These are phyloP conservation scores for Sterrhoptilus dennistouni DNA, from an alignment of 2,113 vertebrate species.

Conservation along the genomic window DNA sequence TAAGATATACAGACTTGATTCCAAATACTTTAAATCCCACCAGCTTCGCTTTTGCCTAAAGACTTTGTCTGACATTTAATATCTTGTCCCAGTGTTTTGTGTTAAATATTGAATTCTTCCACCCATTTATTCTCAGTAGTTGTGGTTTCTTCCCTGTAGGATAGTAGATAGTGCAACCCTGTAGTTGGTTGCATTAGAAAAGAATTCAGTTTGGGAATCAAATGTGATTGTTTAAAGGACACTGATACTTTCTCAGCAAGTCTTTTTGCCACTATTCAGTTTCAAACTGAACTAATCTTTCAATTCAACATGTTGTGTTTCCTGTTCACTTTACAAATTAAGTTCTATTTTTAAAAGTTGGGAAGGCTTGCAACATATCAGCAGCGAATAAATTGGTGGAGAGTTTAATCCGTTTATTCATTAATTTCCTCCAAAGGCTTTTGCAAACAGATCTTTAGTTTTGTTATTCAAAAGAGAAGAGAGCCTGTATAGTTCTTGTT, in stretches of 20 bases:
- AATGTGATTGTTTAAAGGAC: not conserved
- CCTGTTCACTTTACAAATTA: not conserved
- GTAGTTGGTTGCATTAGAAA: constrained; percentile 19
- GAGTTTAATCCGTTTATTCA: not conserved
- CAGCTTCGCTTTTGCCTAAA: not conserved
- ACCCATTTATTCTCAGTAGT: not conserved
- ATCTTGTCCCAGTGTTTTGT: not conserved
- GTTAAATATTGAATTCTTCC: constrained; percentile 12
- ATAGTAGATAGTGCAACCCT: not conserved
- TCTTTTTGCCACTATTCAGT: constrained; percentile 9
- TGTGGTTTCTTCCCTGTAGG: not conserved
- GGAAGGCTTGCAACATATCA: not conserved
- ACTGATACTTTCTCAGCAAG: not conserved
- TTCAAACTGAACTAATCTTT: constrained; percentile 31
- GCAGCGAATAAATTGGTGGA: not conserved
- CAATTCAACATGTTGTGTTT: not conserved
- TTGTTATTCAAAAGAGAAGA: not conserved
- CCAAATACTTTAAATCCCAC: not conserved
- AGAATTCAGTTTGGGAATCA: constrained; percentile 9
- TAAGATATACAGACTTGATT: not conserved
- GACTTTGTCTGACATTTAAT: constrained; percentile 4
- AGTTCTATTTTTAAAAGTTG: constrained; percentile 17
- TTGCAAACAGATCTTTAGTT: not conserved
- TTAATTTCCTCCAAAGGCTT: not conserved
- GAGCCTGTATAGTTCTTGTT: not conserved